These are phyloP conservation scores for Spondyliosoma cantharus DNA, from an alignment of 2,797 vertebrate genomes.

Conservation along the genomic window DNA sequence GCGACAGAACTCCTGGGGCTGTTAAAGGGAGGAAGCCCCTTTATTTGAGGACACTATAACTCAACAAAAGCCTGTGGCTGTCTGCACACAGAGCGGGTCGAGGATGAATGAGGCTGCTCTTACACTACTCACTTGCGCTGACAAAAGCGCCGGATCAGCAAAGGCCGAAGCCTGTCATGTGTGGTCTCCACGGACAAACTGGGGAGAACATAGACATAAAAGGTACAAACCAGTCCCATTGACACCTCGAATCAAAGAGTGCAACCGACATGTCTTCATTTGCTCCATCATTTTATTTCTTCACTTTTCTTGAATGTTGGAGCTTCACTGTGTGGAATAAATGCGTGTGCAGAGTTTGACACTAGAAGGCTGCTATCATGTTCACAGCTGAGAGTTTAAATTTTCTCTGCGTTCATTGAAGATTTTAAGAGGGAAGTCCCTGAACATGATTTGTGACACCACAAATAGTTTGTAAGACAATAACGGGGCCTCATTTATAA, in stretches of 20 bases:
- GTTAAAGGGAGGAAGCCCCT: constrained; percentile 85
- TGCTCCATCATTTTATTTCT: background rate
- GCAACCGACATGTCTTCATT: constrained; percentile 14
- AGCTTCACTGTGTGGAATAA: too few relatives aligned
- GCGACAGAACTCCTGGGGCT: constrained; percentile 77
- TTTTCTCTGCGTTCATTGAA: too few relatives aligned
- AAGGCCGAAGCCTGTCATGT: constrained; percentile 65
- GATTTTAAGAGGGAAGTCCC: too few relatives aligned
- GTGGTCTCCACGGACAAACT: constrained; percentile 69
- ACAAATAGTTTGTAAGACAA: too few relatives aligned
- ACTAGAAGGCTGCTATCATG: too few relatives aligned
- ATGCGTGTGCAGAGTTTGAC: too few relatives aligned
- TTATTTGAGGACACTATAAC: constrained; percentile 85
- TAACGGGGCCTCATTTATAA: too few relatives aligned
- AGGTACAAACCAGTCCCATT: constrained; percentile 33
- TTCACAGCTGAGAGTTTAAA: too few relatives aligned
- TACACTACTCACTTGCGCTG: constrained; percentile 71
- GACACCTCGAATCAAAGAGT: constrained; percentile 34
- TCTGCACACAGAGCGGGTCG: constrained; percentile 74
- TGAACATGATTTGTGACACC: too few relatives aligned
- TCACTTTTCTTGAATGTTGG: background rate
- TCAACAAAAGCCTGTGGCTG: constrained; percentile 85
- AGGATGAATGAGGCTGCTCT: constrained; percentile 77
- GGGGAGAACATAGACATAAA: constrained; percentile 42
- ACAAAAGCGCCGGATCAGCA: constrained; percentile 71